Conservation (phyloP, 1,140 invertebrate genomes). For the Sitobion miscanthi region DNA sequence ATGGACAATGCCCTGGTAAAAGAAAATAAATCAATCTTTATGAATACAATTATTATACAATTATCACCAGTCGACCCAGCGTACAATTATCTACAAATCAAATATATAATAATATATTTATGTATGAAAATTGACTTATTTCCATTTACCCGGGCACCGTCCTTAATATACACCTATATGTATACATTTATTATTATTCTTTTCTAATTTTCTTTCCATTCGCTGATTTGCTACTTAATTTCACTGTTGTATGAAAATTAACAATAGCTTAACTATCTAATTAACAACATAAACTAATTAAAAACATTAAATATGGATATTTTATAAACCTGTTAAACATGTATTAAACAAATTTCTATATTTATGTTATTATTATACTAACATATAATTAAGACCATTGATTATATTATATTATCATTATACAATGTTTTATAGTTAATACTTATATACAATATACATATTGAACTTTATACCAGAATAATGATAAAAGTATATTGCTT, state of each 20-base stretch:
- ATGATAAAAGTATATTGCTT: neutral
- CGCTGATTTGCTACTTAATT: too few relatives aligned
- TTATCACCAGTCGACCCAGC: too few relatives aligned
- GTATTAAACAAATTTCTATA: neutral
- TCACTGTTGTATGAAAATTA: too few relatives aligned
- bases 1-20: too few relatives aligned
- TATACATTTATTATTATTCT: conserved; percentile 14
- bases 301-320: neutral
- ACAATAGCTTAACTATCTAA: neutral
- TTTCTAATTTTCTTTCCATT: neutral
- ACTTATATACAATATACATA: neutral
- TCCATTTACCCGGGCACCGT: too few relatives aligned
- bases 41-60: too few relatives aligned
- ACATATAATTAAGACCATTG: neutral
- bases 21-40: too few relatives aligned
- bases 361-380: neutral
- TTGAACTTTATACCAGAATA: neutral
- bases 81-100: too few relatives aligned
- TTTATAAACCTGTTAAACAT: neutral
- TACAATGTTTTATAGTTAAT: neutral
- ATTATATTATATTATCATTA: neutral
- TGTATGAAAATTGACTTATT: too few relatives aligned
- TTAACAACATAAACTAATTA: neutral
- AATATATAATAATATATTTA: too few relatives aligned
- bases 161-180: neutral